A percentile compares a stretch with the other conserved stretches of the same genome.
These are phyloP conservation scores for Melieria crassipennis DNA, from an alignment of 2,888 invertebrate species.

Conservation along the genomic window DNA sequence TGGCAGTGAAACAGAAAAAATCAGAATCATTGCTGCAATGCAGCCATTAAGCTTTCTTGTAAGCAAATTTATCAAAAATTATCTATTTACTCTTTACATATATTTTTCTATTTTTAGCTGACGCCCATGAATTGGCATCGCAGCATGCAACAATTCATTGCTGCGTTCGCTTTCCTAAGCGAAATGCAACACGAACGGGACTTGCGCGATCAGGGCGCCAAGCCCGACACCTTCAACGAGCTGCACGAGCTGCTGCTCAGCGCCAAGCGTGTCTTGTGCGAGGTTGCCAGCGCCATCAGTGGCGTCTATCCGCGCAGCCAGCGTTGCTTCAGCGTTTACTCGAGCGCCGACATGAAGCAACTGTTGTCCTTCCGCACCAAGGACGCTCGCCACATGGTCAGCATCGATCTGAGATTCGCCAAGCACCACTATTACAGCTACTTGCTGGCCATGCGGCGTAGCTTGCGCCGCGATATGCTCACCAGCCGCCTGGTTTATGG, in stretches of 20 bases:
- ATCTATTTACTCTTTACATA: too few relatives aligned
- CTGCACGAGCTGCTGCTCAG: constrained; percentile 52
- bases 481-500: too few relatives aligned
- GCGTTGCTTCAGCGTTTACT: constrained; percentile 45
- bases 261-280: constrained; percentile 58
- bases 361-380: constrained; percentile 47
- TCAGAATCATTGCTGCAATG: too few relatives aligned
- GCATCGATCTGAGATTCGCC: constrained; percentile 52
- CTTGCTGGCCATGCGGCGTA: constrained; percentile 48
- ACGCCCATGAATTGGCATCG: constrained; percentile 59
- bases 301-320: constrained; percentile 46
- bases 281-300: constrained; percentile 61
- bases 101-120: constrained; percentile 48
- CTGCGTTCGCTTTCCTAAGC: constrained; percentile 57
- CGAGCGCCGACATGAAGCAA: constrained; percentile 42
- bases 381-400: constrained; percentile 39
- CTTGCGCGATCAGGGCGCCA: constrained; percentile 42
- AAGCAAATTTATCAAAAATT: too few relatives aligned
- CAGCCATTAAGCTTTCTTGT: too few relatives aligned
- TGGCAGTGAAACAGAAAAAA: too few relatives aligned
- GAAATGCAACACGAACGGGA: constrained; percentile 54
- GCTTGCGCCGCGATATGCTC: constrained; percentile 33
- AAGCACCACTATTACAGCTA: constrained; percentile 53
- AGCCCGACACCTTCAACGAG: constrained; percentile 48
- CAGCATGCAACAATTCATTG: constrained; percentile 59